Evolutionary conservation across 2,888 invertebrate genomes (phyloP).

Genomic region (Diachrysia chrysitis): DNA sequence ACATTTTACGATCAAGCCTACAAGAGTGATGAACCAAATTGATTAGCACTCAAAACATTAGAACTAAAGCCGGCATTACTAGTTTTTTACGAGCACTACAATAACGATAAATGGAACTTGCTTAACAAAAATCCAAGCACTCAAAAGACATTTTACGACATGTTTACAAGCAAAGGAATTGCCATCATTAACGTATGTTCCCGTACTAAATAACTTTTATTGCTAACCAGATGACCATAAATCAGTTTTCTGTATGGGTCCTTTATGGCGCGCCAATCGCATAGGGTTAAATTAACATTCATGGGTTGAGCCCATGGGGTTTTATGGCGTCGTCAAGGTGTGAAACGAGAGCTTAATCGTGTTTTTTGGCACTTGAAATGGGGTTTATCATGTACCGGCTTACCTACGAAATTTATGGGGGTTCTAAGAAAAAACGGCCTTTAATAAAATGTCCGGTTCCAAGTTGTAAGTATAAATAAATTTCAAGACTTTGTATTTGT

Average conservation of each 20-base stretch:
- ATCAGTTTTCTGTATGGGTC: conserved; percentile 64
- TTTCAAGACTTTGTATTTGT: conserved; percentile 16
- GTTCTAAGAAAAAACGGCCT: conserved; percentile 20
- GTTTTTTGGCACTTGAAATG: conserved; percentile 56
- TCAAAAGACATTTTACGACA: conserved; percentile 44
- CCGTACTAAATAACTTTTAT: conserved; percentile 72
- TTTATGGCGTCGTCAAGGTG: conserved; percentile 71
- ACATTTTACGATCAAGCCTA: background rate
- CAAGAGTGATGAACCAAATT: background rate
- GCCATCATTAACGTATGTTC: conserved; percentile 66
- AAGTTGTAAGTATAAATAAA: conserved; percentile 18
- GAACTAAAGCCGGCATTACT: background rate
- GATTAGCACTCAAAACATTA: background rate
- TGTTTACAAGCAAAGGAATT: conserved; percentile 53
- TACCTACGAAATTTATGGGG: conserved; percentile 38
- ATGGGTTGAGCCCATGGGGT: conserved; percentile 55
- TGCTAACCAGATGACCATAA: conserved; percentile 64
- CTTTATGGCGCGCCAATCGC: conserved; percentile 53
- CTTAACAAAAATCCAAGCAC: conserved; percentile 30
- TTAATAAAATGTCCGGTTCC: conserved; percentile 26
- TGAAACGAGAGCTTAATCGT: conserved; percentile 67
- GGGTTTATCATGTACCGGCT: conserved; percentile 33
- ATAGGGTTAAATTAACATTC: conserved; percentile 70
- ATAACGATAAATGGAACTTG: conserved; percentile 31
- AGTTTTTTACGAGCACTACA: conserved; percentile 10